These are phyloP conservation scores for Rhynchophorus ferrugineus DNA, from an alignment of 1,140 invertebrate genomes.

Conservation along the genomic window DNA sequence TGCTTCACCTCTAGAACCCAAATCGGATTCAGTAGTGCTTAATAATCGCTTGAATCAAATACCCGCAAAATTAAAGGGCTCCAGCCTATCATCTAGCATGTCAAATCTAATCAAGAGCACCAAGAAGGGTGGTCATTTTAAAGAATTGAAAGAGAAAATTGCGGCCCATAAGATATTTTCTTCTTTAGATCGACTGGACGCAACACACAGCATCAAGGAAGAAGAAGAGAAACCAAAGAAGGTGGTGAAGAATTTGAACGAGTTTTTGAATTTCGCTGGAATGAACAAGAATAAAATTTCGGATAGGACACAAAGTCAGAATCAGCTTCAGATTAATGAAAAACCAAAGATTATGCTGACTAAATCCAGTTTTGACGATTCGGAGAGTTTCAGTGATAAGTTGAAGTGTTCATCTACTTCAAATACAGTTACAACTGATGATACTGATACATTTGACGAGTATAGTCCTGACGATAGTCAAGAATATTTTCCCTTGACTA, in stretches of 20 bases:
- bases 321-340: conserved; percentile 26
- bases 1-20: conserved; percentile 36
- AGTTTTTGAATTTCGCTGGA: conserved; percentile 69
- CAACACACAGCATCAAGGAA: conserved; percentile 32
- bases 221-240: conserved; percentile 41
- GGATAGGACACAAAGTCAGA: conserved; percentile 26
- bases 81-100: conserved; percentile 38
- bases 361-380: conserved; percentile 44
- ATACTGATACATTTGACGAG: conserved; percentile 45
- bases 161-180: conserved; percentile 45
- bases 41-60: conserved; percentile 34
- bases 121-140: conserved; percentile 44
- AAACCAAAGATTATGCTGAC: conserved; percentile 43
- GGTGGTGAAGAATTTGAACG: conserved; percentile 76
- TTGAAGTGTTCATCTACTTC: conserved; percentile 33
- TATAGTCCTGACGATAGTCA: conserved; percentile 68
- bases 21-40: conserved; percentile 37
- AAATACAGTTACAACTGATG: conserved; percentile 29
- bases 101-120: conserved; percentile 36
- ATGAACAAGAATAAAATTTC: conserved; percentile 51
- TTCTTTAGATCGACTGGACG: conserved; percentile 47
- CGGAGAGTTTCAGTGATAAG: conserved; percentile 40
- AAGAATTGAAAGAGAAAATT: conserved; percentile 47
- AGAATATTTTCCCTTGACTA: conserved; percentile 80
- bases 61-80: conserved; percentile 27